phyloP scores from a whole-genome alignment of 2,888 invertebrate species.

The Diplazon laetatorius region DNA sequence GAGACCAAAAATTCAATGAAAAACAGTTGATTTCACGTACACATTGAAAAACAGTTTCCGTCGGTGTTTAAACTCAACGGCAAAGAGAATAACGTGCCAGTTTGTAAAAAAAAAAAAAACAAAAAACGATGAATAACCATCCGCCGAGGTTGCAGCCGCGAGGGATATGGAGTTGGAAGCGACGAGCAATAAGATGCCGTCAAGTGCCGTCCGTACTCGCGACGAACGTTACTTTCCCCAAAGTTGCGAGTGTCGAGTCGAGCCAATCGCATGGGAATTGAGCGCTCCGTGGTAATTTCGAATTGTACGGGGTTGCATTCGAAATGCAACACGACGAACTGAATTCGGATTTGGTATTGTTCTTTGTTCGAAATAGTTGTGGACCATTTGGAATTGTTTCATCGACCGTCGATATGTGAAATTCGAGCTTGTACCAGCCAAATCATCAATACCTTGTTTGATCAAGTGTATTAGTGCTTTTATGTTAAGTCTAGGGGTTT shows the following conservation, averaged over 20 bases:
- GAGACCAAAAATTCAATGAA: constrained; percentile 62
- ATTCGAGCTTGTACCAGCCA: too few species aligned
- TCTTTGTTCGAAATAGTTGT: background rate
- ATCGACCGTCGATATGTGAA: background rate
- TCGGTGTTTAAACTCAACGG: constrained; percentile 69
- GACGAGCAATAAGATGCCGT: constrained; percentile 59
- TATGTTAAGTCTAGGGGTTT: too few species aligned
- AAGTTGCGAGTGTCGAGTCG: constrained; percentile 62
- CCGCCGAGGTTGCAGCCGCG: background rate
- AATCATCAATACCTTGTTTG: too few species aligned
- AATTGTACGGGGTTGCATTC: constrained; percentile 1
- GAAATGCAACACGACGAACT: constrained; percentile 34
- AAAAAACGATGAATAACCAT: constrained; percentile 15
- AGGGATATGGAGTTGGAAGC: constrained; percentile 11
- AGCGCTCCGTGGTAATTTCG: constrained; percentile 45
- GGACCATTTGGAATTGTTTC: background rate
- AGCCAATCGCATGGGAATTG: constrained; percentile 27
- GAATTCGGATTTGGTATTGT: constrained; percentile 17
- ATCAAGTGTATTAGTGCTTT: too few species aligned
- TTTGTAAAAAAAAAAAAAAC: constrained; percentile 12
- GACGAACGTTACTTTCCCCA: constrained; percentile 59
- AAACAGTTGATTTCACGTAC: constrained; percentile 66
- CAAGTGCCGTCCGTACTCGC: constrained; percentile 16
- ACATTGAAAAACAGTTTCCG: constrained; percentile 73
- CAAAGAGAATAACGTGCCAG: constrained; percentile 45